Evolutionary conservation across 2,888 invertebrate species (phyloP).

Genomic region (Fabriciana adippe): DNA sequence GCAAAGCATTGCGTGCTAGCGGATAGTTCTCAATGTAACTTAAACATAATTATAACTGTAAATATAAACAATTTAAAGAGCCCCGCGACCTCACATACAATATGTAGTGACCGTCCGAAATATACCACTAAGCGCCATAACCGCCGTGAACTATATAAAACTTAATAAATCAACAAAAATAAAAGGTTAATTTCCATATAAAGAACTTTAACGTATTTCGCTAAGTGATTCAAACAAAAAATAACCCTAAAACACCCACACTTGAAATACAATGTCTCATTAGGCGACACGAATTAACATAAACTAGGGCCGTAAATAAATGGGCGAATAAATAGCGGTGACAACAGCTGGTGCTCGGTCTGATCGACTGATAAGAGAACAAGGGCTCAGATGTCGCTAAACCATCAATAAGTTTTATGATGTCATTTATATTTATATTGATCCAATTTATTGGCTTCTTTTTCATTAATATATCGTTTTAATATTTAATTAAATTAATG

Average conservation of each 20-base stretch:
- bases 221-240: slow-evolving; percentile 21
- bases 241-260: slow-evolving; percentile 34
- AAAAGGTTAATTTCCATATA: slow-evolving; percentile 6
- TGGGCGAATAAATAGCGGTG: slow-evolving; percentile 38
- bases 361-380: slow-evolving; percentile 34
- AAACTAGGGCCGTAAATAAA: slow-evolving; percentile 46
- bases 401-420: slow-evolving; percentile 22
- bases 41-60: too few species aligned
- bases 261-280: slow-evolving; percentile 50
- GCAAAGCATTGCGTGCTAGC: too few species aligned
- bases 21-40: too few species aligned
- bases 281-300: slow-evolving; percentile 57
- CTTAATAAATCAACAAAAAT: slow-evolving; percentile 10
- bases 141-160: background rate
- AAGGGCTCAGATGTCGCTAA: slow-evolving; percentile 26
- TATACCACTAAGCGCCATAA: background rate
- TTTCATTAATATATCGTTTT: slow-evolving; percentile 3
- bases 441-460: slow-evolving; percentile 13
- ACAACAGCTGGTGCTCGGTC: slow-evolving; percentile 43
- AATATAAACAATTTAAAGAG: too few species aligned
- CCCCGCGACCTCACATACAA: too few species aligned
- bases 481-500: background rate
- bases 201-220: slow-evolving; percentile 20
- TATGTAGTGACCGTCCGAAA: background rate
- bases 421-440: slow-evolving; percentile 24